These are phyloP conservation scores for Sinocyclocheilus anophthalmus DNA, from an alignment of 2,113 vertebrate species.

Conservation along the genomic window DNA sequence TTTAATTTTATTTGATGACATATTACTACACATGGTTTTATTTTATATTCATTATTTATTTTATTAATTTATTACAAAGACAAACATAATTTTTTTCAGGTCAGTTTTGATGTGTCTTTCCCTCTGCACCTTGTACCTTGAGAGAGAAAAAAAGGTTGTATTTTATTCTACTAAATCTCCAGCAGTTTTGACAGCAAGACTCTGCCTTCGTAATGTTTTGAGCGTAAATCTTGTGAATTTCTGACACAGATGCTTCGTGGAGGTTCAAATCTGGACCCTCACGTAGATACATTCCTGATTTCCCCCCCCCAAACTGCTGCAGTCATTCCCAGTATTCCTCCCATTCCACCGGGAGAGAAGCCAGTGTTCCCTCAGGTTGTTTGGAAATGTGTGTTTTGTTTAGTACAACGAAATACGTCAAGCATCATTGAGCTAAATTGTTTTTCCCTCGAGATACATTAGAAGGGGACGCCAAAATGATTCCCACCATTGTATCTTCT, in stretches of 20 bases:
- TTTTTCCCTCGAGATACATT: slow-evolving; percentile 50
- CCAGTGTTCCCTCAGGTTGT: slow-evolving; percentile 46
- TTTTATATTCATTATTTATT: not conserved
- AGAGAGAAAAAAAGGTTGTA: not conserved
- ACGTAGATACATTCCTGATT: slow-evolving; percentile 38
- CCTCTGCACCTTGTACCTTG: not conserved
- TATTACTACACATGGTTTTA: no score
- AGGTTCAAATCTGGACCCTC: slow-evolving; percentile 36
- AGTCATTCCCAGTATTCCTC: slow-evolving; percentile 71
- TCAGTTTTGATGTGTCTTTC: not conserved
- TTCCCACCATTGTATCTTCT: slow-evolving; percentile 69
- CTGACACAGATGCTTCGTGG: slow-evolving; percentile 20
- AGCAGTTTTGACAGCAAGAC: not conserved
- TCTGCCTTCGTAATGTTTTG: not conserved
- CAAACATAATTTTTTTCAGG: not conserved
- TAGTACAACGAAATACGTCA: slow-evolving; percentile 51
- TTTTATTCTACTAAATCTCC: not conserved
- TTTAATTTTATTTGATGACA: not conserved
- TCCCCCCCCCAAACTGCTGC: slow-evolving; percentile 46
- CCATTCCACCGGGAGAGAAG: slow-evolving; percentile 57
- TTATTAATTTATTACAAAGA: not conserved
- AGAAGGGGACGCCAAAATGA: slow-evolving; percentile 61
- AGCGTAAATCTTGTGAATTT: not conserved
- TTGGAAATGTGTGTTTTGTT: slow-evolving; percentile 42
- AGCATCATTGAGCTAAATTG: slow-evolving; percentile 37